These are phyloP conservation scores for Bradynema listronoti DNA, from an alignment of 1,140 invertebrate genomes.

Conservation along the genomic window DNA sequence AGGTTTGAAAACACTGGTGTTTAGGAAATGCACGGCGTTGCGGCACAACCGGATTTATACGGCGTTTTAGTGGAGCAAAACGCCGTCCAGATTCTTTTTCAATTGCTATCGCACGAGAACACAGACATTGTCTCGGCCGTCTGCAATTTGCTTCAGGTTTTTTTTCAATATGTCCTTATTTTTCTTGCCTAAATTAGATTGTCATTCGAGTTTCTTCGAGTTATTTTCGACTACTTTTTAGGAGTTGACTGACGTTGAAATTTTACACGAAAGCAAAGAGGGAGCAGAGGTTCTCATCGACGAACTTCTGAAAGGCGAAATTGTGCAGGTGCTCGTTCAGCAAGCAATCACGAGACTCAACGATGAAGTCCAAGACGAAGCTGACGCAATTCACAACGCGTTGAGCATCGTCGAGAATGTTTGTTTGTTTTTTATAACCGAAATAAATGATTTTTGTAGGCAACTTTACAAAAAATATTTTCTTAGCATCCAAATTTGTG, in stretches of 20 bases:
- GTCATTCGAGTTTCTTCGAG: too few species aligned
- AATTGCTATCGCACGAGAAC: conserved; percentile 90
- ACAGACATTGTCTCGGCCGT: conserved; percentile 71
- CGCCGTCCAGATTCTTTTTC: conserved; percentile 79
- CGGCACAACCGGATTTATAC: conserved; percentile 90
- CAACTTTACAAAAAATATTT: too few species aligned
- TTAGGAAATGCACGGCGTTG: conserved; percentile 76
- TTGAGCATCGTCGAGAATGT: conserved; percentile 62
- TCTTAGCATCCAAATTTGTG: conserved; percentile 5
- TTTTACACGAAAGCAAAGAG: conserved; percentile 72
- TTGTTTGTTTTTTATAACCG: conserved; percentile 17
- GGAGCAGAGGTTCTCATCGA: conserved; percentile 62
- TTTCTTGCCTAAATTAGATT: too few species aligned
- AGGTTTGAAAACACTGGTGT: conserved; percentile 1
- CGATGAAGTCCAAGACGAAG: conserved; percentile 85
- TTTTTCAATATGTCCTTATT: conserved; percentile 8
- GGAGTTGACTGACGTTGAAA: conserved; percentile 92
- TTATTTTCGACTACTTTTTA: conserved; percentile 64
- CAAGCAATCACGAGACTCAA: conserved; percentile 88
- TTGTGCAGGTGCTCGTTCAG: conserved; percentile 75
- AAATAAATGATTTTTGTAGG: too few species aligned
- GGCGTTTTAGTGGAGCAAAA: conserved; percentile 80
- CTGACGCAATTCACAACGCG: conserved; percentile 90
- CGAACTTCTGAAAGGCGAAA: conserved; percentile 72
- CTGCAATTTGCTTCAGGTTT: conserved; percentile 69